Evolutionary conservation across 2,888 invertebrate genomes (phyloP).

Genomic region (Physocephala rufipes): DNA sequence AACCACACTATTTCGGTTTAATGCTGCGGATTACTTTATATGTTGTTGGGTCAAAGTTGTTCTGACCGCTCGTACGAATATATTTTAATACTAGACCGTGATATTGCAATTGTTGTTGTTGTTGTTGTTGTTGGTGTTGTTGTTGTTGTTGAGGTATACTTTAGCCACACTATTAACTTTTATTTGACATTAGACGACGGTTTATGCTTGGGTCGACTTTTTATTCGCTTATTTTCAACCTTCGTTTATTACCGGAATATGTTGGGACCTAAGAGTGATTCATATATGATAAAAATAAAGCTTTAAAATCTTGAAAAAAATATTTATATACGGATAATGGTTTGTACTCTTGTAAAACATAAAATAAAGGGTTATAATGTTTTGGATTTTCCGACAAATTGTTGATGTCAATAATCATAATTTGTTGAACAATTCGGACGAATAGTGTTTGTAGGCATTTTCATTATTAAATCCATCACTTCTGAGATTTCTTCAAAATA

Average conservation of each 20-base stretch:
- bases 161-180: constrained; percentile 31
- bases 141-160: constrained; percentile 33
- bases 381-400: no score
- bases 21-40: constrained; percentile 11
- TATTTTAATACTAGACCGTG: constrained; percentile 1
- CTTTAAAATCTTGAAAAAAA: no score
- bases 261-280: no score
- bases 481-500: no score
- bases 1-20: constrained; percentile 16
- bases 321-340: no score
- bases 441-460: no score
- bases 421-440: no score
- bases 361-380: no score
- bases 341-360: no score
- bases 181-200: constrained; percentile 31
- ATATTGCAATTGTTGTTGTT: constrained; percentile 22
- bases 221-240: background rate
- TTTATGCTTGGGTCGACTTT: background rate
- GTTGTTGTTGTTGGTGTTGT: constrained; percentile 32
- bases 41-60: constrained; percentile 25
- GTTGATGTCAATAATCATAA: no score
- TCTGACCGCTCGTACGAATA: constrained; percentile 23
- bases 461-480: no score
- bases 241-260: background rate
- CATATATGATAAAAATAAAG: no score